phyloP scores from a whole-genome alignment of 53 echinoderm and acorn worm species.

The Antedon mediterranea region DNA sequence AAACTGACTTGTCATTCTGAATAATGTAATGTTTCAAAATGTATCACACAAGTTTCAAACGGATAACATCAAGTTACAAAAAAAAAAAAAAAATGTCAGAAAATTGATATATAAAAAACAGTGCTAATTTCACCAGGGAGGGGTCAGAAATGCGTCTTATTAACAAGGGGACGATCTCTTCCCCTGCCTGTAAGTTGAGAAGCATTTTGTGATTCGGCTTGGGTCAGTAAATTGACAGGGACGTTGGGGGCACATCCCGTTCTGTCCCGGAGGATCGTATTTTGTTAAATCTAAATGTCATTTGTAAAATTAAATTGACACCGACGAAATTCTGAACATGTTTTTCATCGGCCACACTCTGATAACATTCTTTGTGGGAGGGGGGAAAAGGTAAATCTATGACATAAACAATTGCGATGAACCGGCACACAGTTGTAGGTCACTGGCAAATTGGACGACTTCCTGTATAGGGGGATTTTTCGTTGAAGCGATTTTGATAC shows the following conservation, averaged over 20 bases:
- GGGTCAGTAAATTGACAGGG: not conserved
- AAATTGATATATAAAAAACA: not conserved
- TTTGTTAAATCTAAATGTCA: not conserved
- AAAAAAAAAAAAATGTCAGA: not conserved
- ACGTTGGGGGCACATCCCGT: not conserved
- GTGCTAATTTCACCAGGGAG: not conserved
- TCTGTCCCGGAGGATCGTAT: not conserved
- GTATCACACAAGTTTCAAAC: too few relatives aligned
- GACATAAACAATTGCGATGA: not conserved
- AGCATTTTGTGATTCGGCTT: not conserved
- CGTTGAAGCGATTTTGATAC: not conserved
- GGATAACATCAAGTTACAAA: too few relatives aligned
- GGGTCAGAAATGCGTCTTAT: not conserved
- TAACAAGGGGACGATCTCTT: not conserved
- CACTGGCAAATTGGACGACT: not conserved
- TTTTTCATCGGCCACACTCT: not conserved
- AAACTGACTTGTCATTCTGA: not conserved
- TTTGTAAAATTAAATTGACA: not conserved
- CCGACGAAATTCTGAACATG: not conserved
- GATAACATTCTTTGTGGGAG: not conserved
- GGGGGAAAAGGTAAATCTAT: not conserved
- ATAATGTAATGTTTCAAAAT: not conserved
- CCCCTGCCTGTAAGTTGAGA: not conserved
- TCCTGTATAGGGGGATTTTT: not conserved
- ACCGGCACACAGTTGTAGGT: not conserved